Percentiles rank a stretch among this genome's conserved stretches.
Evolutionary conservation across 2,113 vertebrate species (phyloP).

Genomic region (Rhabdornis inornatus): DNA sequence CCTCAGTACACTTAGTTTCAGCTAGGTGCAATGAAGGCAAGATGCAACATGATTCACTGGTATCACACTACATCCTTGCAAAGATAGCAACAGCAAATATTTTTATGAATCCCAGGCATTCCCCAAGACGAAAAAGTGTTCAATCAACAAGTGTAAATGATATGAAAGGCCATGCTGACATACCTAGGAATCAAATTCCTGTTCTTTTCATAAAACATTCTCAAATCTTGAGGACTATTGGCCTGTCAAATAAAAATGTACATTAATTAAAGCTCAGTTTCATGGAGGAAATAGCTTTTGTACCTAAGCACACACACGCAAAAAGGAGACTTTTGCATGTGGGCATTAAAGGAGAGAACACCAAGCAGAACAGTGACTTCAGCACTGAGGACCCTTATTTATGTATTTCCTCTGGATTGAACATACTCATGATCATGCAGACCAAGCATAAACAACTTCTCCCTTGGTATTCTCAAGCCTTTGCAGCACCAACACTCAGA

Average conservation of each 20-base stretch:
- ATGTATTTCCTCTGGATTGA: not conserved
- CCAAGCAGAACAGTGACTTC: not conserved
- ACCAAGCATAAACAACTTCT: not conserved
- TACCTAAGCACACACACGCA: not conserved
- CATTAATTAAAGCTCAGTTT: conserved; percentile 32
- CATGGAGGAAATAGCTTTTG: not conserved
- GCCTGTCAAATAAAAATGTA: conserved; percentile 77
- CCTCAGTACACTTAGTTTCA: not conserved
- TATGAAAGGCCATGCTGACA: conserved; percentile 29
- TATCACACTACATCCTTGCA: not conserved
- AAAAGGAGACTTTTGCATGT: not conserved
- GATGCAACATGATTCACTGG: not conserved
- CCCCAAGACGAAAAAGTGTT: not conserved
- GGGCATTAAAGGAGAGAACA: not conserved
- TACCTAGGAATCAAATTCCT: conserved; percentile 92
- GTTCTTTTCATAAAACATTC: conserved; percentile 98
- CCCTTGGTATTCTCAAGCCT: not conserved
- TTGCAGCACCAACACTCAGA: not conserved
- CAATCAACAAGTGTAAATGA: not conserved
- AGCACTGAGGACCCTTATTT: not conserved
- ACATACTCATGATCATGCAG: not conserved
- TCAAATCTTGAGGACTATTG: conserved; percentile 93
- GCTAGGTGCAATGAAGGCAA: not conserved
- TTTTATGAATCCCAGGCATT: not conserved
- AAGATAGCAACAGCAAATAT: not conserved